Percentiles rank a stretch among this genome's conserved stretches.
Conservation (phyloP, 2,888 invertebrate species). For the Diachrysia chrysitis region DNA sequence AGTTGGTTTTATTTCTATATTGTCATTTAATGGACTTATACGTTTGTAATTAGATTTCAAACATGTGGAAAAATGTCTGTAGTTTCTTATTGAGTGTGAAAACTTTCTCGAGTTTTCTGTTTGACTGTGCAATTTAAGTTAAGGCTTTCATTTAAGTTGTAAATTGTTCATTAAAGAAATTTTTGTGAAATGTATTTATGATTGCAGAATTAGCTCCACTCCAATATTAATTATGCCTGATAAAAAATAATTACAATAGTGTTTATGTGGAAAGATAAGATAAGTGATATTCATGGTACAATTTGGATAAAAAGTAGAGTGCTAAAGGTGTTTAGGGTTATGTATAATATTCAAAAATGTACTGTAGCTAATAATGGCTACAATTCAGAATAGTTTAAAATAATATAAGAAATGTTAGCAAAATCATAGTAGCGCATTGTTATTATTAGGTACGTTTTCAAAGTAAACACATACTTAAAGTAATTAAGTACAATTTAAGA, state of each 20-base stretch:
- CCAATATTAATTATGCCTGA: too few relatives aligned
- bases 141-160: too few relatives aligned
- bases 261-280: too few relatives aligned
- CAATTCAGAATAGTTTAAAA: not conserved
- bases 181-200: too few relatives aligned
- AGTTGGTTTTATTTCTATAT: conserved; percentile 34
- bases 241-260: too few relatives aligned
- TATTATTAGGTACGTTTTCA: not conserved
- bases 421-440: not conserved
- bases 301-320: too few relatives aligned
- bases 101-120: conserved; percentile 1
- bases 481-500: not conserved
- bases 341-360: too few relatives aligned
- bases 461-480: not conserved
- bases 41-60: conserved; percentile 9
- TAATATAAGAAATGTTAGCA: not conserved
- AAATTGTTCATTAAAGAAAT: too few relatives aligned
- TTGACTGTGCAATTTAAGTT: not conserved
- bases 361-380: not conserved
- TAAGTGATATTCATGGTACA: too few relatives aligned
- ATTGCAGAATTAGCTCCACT: too few relatives aligned
- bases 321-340: too few relatives aligned
- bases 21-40: conserved; percentile 10
- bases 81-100: not conserved
- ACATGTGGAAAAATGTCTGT: not conserved